Evolutionary conservation across 2,888 invertebrate species (phyloP).

Genomic region (Argyra leucocephala): DNA sequence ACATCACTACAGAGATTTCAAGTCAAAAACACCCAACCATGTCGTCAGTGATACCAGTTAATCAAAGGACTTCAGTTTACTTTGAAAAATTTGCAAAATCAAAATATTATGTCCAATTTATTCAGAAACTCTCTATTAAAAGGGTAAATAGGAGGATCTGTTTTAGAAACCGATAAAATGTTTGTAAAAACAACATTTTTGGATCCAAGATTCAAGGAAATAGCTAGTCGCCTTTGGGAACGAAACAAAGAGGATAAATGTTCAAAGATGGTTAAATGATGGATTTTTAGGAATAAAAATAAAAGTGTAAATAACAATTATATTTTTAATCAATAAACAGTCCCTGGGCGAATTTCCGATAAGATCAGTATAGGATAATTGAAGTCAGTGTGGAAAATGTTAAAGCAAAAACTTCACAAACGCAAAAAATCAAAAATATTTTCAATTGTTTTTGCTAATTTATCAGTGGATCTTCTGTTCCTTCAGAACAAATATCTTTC

Average conservation of each 20-base stretch:
- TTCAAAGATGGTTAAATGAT: background rate
- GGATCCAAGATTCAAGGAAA: constrained; percentile 16
- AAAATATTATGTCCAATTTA: too few relatives aligned
- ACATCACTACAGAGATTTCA: too few relatives aligned
- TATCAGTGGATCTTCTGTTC: constrained; percentile 13
- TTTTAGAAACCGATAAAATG: constrained; percentile 12
- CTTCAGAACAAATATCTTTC: constrained; percentile 12
- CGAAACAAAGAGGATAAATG: constrained; percentile 11
- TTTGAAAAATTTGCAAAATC: too few relatives aligned
- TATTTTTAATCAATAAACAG: background rate
- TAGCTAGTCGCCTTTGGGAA: constrained; percentile 16
- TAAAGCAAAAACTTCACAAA: constrained; percentile 13
- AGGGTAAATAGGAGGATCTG: too few relatives aligned
- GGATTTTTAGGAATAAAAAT: background rate
- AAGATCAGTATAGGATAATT: too few relatives aligned
- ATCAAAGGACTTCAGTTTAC: too few relatives aligned
- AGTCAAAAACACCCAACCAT: too few relatives aligned
- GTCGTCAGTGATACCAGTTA: too few relatives aligned
- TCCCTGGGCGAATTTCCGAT: constrained; percentile 9
- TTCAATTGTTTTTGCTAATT: constrained; percentile 9
- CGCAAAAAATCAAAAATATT: constrained; percentile 4
- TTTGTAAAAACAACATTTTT: constrained; percentile 16
- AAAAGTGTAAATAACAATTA: too few relatives aligned
- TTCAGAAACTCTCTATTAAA: too few relatives aligned
- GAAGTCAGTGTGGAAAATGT: constrained; percentile 14